phyloP scores from a whole-genome alignment of 37 sponge, comb jelly and placozoan species.

The Agelas oroides region DNA sequence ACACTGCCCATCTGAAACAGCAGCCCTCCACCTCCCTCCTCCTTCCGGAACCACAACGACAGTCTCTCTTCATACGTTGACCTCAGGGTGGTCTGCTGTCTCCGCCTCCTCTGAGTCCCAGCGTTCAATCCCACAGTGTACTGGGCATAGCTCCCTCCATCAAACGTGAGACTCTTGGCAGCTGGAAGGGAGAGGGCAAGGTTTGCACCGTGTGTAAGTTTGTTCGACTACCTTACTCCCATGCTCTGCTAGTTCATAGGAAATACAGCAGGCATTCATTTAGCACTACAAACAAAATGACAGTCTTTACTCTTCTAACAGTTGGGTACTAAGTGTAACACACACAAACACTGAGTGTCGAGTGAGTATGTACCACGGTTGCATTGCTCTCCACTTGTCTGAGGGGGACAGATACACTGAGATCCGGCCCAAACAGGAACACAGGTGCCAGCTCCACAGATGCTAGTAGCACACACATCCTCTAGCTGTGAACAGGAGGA shows the following conservation, averaged over 20 bases:
- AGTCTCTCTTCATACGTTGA: conserved; percentile 24
- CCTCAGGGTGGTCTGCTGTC: neutral
- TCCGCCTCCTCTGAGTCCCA: neutral
- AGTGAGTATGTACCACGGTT: conserved; percentile 13
- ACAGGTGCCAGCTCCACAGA: conserved; percentile 53
- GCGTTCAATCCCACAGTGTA: conserved; percentile 24
- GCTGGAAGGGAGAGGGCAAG: conserved; percentile 3
- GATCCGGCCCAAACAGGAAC: conserved; percentile 1
- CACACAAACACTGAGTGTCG: too few species aligned
- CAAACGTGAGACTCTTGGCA: conserved; percentile 45
- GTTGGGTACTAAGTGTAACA: too few species aligned
- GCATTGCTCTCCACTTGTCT: conserved; percentile 35
- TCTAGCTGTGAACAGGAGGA: neutral
- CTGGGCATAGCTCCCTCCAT: conserved; percentile 37
- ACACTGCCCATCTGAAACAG: conserved; percentile 23
- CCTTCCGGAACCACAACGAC: conserved; percentile 48
- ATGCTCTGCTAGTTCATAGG: too few species aligned
- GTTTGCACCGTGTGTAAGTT: too few species aligned
- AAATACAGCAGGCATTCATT: too few species aligned
- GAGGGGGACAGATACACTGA: conserved; percentile 59
- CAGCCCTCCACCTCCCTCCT: conserved; percentile 8
- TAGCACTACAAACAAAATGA: too few species aligned
- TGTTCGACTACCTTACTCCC: too few species aligned
- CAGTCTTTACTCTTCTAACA: too few species aligned
- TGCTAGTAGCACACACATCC: neutral